These are phyloP conservation scores for Psophia crepitans DNA, from an alignment of 2,113 vertebrate species.

Conservation along the genomic window DNA sequence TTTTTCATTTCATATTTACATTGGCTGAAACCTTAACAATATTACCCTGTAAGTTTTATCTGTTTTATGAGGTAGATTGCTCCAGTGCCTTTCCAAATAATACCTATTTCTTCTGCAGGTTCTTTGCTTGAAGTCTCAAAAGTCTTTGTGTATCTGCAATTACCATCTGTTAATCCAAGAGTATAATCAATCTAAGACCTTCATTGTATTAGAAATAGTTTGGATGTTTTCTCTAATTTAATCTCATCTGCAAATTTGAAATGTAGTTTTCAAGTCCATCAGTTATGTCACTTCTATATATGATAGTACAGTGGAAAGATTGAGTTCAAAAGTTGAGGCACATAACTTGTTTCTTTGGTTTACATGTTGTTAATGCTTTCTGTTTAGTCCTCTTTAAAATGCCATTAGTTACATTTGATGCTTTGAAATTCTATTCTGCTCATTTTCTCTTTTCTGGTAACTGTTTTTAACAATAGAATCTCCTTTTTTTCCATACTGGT, in stretches of 20 bases:
- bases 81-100: constrained; percentile 9
- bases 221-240: constrained; percentile 23
- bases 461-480: background rate
- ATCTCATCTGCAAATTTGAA: constrained; percentile 31
- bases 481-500: background rate
- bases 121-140: constrained; percentile 18
- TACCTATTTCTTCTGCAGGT: background rate
- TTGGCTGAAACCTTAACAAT: constrained; percentile 25
- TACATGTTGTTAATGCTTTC: background rate
- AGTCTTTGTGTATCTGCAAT: constrained; percentile 7
- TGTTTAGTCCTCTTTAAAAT: background rate
- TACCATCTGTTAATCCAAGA: constrained; percentile 33
- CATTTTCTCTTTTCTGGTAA: background rate
- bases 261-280: background rate
- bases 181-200: background rate
- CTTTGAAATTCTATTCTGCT: background rate
- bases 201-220: background rate
- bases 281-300: background rate
- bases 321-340: constrained; percentile 14
- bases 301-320: background rate
- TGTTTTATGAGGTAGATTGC: constrained; percentile 8
- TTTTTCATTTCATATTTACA: constrained; percentile 54
- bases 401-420: background rate
- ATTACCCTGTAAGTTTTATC: constrained; percentile 6
- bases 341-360: background rate